phyloP scores from a whole-genome alignment of 2,113 vertebrate species.

The Phocoena phocoena region DNA sequence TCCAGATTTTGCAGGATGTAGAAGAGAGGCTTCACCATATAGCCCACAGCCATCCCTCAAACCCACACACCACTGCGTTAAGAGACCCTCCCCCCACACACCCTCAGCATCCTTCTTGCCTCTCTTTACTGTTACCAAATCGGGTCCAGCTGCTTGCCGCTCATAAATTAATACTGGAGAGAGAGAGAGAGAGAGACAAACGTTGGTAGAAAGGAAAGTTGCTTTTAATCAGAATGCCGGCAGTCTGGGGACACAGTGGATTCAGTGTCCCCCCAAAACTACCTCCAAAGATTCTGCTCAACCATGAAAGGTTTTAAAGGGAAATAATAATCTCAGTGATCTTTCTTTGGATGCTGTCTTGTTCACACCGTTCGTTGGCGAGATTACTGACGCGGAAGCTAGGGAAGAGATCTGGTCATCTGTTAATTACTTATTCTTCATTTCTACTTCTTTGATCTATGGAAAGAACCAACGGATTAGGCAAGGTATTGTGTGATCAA shows the following conservation, averaged over 20 bases:
- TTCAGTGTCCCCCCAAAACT: background rate
- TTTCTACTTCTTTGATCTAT: background rate
- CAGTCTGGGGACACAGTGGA: background rate
- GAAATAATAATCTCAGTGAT: too few relatives aligned
- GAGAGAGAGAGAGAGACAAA: background rate
- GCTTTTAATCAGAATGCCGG: background rate
- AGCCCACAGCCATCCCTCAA: background rate
- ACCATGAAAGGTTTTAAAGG: background rate
- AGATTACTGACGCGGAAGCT: background rate
- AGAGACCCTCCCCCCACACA: background rate
- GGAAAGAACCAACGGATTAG: background rate
- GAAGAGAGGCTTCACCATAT: background rate
- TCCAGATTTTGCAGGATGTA: accelerated
- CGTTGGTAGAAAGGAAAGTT: background rate
- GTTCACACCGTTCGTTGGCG: background rate
- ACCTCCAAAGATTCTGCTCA: background rate
- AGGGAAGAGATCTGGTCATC: background rate
- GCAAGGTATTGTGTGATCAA: background rate
- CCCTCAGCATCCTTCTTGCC: accelerated
- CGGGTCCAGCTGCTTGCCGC: background rate
- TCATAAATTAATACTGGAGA: background rate
- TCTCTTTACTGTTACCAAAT: background rate
- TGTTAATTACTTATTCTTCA: background rate
- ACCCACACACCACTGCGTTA: background rate
- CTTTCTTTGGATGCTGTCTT: background rate